Percentiles rank a stretch among this genome's conserved stretches.
These are phyloP conservation scores for Amniataba percoides DNA, from an alignment of 2,797 vertebrate species.

Conservation along the genomic window DNA sequence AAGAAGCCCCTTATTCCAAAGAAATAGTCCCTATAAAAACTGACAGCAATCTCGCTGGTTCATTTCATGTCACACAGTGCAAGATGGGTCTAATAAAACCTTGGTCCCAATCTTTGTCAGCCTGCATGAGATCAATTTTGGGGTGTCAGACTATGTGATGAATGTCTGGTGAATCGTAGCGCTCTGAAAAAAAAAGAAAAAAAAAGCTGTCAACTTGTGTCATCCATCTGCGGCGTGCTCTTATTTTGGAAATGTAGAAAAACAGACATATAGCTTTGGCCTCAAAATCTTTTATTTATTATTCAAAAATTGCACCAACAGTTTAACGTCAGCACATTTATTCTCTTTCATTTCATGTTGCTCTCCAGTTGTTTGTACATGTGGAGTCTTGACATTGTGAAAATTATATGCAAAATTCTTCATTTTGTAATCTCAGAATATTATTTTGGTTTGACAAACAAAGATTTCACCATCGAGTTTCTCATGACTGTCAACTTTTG, in stretches of 20 bases:
- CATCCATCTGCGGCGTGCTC: background rate
- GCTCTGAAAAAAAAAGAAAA: background rate
- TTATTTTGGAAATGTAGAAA: background rate
- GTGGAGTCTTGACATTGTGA: background rate
- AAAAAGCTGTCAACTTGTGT: background rate
- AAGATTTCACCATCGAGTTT: background rate
- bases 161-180: background rate
- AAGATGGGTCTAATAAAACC: constrained; percentile 1
- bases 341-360: background rate
- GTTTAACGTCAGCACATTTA: background rate
- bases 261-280: background rate
- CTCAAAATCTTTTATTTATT: background rate
- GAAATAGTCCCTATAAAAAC: background rate
- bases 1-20: background rate
- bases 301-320: background rate
- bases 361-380: background rate
- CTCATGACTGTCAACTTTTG: background rate
- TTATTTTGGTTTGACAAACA: background rate
- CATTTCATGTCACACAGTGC: background rate
- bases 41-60: background rate
- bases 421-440: background rate
- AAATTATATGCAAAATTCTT: background rate
- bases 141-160: constrained; percentile 14
- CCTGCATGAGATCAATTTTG: constrained; percentile 4
- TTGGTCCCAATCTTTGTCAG: background rate